These are phyloP conservation scores for Furcula furcula DNA, from an alignment of 2,888 invertebrate genomes.

Conservation along the genomic window DNA sequence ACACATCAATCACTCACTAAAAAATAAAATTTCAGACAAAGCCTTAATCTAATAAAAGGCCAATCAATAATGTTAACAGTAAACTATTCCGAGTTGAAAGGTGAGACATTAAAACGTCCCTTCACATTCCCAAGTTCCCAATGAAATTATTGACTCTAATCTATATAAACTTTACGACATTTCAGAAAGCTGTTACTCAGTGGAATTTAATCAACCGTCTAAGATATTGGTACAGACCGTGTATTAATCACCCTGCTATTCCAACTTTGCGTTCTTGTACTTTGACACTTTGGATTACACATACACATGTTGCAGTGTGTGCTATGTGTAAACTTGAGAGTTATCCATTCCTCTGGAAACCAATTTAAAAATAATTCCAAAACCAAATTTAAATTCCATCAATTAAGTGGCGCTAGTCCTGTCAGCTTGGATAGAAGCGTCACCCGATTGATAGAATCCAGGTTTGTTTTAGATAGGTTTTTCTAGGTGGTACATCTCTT, in stretches of 20 bases:
- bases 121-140: conserved; percentile 33
- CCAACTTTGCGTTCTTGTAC: conserved; percentile 32
- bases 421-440: too few relatives aligned
- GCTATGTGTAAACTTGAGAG: too few relatives aligned
- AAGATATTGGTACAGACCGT: conserved; percentile 58
- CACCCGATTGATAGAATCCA: too few relatives aligned
- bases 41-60: conserved; percentile 25
- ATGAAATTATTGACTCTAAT: conserved; percentile 64
- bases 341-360: too few relatives aligned
- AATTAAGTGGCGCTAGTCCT: too few relatives aligned
- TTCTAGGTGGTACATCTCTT: too few relatives aligned
- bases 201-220: conserved; percentile 72
- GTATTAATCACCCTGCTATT: conserved; percentile 35
- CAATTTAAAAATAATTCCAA: too few relatives aligned
- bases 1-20: too few relatives aligned
- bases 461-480: too few relatives aligned
- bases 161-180: conserved; percentile 64
- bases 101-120: conserved; percentile 32
- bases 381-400: too few relatives aligned
- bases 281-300: conserved; percentile 34
- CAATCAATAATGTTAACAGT: conserved; percentile 15
- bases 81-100: conserved; percentile 27
- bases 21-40: too few relatives aligned
- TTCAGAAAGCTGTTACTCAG: conserved; percentile 48
- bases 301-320: too few relatives aligned